These are phyloP conservation scores for Pempheris klunzingeri DNA, from an alignment of 2,797 vertebrate species.

Conservation along the genomic window DNA sequence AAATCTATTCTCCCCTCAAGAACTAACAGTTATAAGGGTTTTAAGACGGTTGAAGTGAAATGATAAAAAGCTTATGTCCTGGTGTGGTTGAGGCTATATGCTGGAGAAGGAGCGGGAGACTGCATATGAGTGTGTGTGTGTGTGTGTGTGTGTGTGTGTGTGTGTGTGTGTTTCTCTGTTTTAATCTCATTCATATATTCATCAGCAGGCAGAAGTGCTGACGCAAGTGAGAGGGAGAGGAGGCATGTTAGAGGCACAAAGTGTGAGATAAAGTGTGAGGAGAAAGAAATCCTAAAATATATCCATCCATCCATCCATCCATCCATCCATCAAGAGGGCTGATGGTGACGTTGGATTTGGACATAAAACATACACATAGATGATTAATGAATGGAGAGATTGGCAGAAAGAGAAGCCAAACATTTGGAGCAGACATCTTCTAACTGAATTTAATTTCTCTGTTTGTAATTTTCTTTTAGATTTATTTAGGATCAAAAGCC, in stretches of 20 bases:
- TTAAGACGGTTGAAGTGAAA: slow-evolving; percentile 18
- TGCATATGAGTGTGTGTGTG: slow-evolving; percentile 12
- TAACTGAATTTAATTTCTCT: neutral
- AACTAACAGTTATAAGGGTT: neutral
- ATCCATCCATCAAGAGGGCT: slow-evolving; percentile 5
- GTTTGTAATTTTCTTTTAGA: too few relatives aligned
- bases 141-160: slow-evolving; percentile 27
- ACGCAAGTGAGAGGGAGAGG: slow-evolving; percentile 73
- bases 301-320: slow-evolving; percentile 13
- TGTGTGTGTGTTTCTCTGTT: slow-evolving; percentile 44
- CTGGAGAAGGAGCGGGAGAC: neutral
- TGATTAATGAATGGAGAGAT: slow-evolving; percentile 15
- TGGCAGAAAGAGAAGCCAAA: neutral
- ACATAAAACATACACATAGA: slow-evolving; percentile 42
- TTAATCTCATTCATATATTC: slow-evolving; percentile 85
- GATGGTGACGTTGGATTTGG: slow-evolving; percentile 20
- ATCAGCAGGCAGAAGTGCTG: slow-evolving; percentile 80
- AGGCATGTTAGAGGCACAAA: slow-evolving; percentile 68
- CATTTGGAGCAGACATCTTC: too few relatives aligned
- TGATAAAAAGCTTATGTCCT: slow-evolving; percentile 40
- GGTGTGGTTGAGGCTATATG: slow-evolving; percentile 16
- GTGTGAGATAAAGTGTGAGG: slow-evolving; percentile 63
- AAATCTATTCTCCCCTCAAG: neutral
- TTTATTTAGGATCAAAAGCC: slow-evolving; percentile 14
- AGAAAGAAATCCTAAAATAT: slow-evolving; percentile 52